Conservation (phyloP, 1,140 invertebrate genomes). For the Papilio aristodemus region DNA sequence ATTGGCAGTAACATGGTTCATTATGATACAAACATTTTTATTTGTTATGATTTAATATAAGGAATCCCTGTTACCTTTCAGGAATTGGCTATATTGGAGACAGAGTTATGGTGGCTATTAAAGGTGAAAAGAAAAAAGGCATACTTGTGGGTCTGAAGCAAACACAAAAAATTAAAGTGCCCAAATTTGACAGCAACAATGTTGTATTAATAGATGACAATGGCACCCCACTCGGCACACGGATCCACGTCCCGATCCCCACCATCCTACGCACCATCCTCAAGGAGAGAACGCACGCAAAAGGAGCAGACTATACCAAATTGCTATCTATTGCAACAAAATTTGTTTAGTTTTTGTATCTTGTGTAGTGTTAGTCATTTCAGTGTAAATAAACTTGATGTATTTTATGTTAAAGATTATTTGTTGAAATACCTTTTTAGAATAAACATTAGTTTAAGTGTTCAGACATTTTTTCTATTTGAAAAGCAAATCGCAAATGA, state of each 20-base stretch:
- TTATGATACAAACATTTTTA: too few relatives aligned
- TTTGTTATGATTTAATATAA: too few relatives aligned
- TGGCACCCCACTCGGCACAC: slow-evolving; percentile 94
- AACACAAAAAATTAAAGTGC: slow-evolving; percentile 90
- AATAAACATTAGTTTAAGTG: too few relatives aligned
- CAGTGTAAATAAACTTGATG: slow-evolving; percentile 46
- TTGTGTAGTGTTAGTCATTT: slow-evolving; percentile 39
- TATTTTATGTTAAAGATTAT: too few relatives aligned
- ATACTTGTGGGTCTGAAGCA: slow-evolving; percentile 96
- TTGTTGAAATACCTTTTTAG: too few relatives aligned
- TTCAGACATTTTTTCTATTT: too few relatives aligned
- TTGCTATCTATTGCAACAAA: slow-evolving; percentile 94
- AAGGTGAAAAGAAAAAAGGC: slow-evolving; percentile 97
- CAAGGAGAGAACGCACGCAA: slow-evolving; percentile 89
- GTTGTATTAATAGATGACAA: slow-evolving; percentile 97
- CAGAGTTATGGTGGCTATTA: slow-evolving; percentile 96
- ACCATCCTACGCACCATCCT: slow-evolving; percentile 93
- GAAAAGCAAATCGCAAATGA: too few relatives aligned
- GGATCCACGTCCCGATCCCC: slow-evolving; percentile 97
- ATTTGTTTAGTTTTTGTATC: slow-evolving; percentile 89
- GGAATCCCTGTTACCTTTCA: too few relatives aligned
- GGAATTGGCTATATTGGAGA: slow-evolving; percentile 86
- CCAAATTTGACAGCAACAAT: slow-evolving; percentile 98
- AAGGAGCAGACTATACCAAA: slow-evolving; percentile 97
- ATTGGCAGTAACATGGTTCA: too few relatives aligned